These are phyloP conservation scores for Carlito syrichta DNA, from an alignment of 2,113 vertebrate genomes.

Conservation along the genomic window DNA sequence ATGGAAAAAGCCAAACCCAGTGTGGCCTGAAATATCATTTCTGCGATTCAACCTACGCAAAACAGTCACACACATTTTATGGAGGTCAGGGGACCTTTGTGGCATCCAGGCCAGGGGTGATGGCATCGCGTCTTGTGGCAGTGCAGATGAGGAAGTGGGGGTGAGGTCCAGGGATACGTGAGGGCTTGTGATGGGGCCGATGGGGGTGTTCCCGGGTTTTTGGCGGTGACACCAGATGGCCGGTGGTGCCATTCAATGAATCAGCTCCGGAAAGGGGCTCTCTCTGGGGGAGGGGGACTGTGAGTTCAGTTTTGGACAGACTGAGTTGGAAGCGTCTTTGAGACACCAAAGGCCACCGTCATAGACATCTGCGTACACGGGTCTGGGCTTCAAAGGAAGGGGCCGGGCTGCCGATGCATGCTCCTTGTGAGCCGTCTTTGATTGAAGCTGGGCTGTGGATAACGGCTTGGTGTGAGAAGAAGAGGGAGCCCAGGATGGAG, in stretches of 20 bases:
- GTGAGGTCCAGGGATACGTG: neutral
- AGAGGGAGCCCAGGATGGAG: neutral
- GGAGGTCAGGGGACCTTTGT: neutral
- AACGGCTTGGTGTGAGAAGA: accelerated
- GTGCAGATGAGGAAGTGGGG: neutral
- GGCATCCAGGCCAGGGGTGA: neutral
- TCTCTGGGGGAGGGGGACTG: neutral
- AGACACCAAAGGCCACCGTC: neutral
- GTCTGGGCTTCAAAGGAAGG: neutral
- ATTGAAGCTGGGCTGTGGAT: no score
- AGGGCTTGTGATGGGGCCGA: neutral
- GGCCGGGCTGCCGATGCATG: neutral
- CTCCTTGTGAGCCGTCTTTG: neutral
- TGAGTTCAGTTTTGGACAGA: neutral
- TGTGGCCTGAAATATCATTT: neutral
- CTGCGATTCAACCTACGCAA: neutral
- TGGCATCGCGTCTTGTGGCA: accelerated
- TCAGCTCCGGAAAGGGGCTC: no score
- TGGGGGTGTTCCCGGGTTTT: neutral
- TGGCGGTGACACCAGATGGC: neutral
- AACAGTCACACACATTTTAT: neutral
- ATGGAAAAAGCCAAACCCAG: neutral
- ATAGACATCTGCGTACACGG: neutral
- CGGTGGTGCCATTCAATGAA: no score
- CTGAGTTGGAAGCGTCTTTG: neutral